Evolutionary conservation across 2,797 vertebrate genomes (phyloP), one percentile per base, ranked within the genome.

Genomic region (Cyprinella venusta): DNA sequence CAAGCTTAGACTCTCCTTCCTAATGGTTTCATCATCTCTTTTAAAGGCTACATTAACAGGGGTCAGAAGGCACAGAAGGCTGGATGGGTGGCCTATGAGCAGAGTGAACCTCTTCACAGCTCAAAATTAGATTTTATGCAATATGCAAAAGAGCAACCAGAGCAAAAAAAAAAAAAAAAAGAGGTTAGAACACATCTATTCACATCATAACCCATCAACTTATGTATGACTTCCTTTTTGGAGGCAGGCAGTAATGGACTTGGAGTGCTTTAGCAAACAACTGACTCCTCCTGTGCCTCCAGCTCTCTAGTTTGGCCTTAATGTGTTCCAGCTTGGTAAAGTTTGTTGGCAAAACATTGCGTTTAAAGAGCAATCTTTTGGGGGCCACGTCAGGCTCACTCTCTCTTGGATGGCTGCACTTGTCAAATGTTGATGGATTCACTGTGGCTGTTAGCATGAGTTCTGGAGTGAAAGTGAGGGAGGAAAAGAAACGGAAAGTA

Each of bases 371-470:
- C 81, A 86, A 81, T 83, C 88, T 84, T 86, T 83, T 80, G 72
- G 84, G 75, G 79, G 77, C 71, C 50, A 84, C 63, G 48, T 86
- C 72, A 16, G 79, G 79, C 86, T 85, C 69, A 30, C 48, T 84
- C 84, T 69, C 75, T 75, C 76, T 79, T 50, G 70, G 79, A 85
- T 88, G 87, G 86, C 80, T 88, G 86, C 33, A 33, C 76, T 77
- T 88, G 87, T 88, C 89, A 88, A 70, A 80, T 42, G 68, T 72
- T 90, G 87, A 90, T 89, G 86, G 87, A 90, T 90, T 88, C 76
- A 84, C 87, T 83, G 85, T 87, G 87, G 75, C 78, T 86, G 83
- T 64, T 70, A 72, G 83, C 69, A 70, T 77, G 77, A 38, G 40
- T 71, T 79, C 70, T 64, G 76, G 52, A 67, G 74, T 38, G 48